Conservation (phyloP, 1,140 invertebrate species). For the Drosophila equinoxialis region DNA sequence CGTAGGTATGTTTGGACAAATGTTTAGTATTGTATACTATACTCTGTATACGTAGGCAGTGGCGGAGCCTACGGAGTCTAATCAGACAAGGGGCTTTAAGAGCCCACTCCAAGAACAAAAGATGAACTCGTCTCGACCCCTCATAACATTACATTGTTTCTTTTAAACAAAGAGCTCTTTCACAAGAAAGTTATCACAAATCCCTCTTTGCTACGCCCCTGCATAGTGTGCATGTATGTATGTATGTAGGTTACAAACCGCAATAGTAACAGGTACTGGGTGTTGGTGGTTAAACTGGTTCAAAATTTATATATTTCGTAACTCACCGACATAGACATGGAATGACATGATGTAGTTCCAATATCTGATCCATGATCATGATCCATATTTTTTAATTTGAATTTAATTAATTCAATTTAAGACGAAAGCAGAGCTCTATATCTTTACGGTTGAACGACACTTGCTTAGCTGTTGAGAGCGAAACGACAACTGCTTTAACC, state of each 20-base stretch:
- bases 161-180: no score
- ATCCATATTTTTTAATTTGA: conserved; percentile 49
- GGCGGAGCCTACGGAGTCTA: no score
- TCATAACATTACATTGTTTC: no score
- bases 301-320: conserved; percentile 14
- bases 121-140: no score
- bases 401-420: conserved; percentile 66
- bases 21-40: neutral
- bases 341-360: conserved; percentile 46
- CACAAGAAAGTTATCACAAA: neutral
- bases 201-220: neutral
- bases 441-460: conserved; percentile 41
- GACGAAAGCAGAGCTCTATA: conserved; percentile 23
- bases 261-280: neutral
- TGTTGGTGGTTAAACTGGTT: neutral
- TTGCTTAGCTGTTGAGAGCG: conserved; percentile 63
- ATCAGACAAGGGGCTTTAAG: no score
- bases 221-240: neutral
- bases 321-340: conserved; percentile 74
- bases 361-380: conserved; percentile 43
- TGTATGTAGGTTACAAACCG: neutral
- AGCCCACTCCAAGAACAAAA: no score
- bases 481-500: conserved; percentile 54
- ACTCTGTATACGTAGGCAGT: no score
- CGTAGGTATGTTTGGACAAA: neutral